These are phyloP conservation scores for Myopa tessellatipennis DNA, from an alignment of 2,888 invertebrate species.

Conservation along the genomic window DNA sequence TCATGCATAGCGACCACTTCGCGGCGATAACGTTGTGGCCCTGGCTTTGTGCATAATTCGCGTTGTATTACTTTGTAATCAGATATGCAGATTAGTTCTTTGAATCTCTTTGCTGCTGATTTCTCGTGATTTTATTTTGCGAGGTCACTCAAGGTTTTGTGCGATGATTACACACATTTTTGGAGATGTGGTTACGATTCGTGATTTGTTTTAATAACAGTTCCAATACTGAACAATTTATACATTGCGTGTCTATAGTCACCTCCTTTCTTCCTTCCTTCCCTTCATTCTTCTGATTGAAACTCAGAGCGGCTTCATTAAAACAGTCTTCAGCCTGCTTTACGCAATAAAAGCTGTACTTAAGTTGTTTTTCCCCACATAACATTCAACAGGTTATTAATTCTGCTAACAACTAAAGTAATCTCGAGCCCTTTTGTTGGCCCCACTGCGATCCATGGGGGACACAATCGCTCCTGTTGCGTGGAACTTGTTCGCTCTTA, in stretches of 20 bases:
- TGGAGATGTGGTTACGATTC: not conserved
- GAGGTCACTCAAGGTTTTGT: not conserved
- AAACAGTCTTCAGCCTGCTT: too few species aligned
- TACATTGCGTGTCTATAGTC: too few species aligned
- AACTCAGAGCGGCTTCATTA: too few species aligned
- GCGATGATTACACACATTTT: not conserved
- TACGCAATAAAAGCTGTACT: too few species aligned
- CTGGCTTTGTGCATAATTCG: conserved; percentile 26
- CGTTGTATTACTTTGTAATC: conserved; percentile 13
- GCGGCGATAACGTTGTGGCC: not conserved
- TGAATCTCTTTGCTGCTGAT: not conserved
- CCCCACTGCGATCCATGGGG: not conserved
- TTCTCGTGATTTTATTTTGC: not conserved
- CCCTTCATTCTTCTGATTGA: too few species aligned
- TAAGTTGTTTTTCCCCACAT: too few species aligned
- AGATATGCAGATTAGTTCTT: conserved; percentile 17
- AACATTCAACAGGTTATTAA: too few species aligned
- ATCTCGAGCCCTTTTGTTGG: not conserved
- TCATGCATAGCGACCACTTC: conserved; percentile 18
- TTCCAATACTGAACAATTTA: too few species aligned
- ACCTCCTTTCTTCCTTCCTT: too few species aligned
- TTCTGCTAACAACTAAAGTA: not conserved
- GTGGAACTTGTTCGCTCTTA: not conserved
- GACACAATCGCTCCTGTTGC: not conserved
- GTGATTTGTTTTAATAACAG: not conserved